Evolutionary conservation across 2,797 vertebrate genomes (phyloP), one percentile per base, ranked within the genome.

Genomic region (Ibycter americanus): DNA sequence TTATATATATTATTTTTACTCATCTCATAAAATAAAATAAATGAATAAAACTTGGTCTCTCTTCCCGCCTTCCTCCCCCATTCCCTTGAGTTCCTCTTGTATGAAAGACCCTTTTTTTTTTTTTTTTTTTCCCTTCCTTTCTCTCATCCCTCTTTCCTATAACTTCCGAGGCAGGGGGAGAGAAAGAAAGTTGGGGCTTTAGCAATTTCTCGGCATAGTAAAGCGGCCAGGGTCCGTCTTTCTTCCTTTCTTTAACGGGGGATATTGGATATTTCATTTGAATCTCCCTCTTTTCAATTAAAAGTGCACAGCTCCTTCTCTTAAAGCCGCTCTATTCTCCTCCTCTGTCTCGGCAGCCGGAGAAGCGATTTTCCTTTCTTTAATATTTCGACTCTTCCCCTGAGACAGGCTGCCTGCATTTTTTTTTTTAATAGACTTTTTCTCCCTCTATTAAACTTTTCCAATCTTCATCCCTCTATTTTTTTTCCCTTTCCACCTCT

Each of bases 21-120:
- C 95, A 58, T 97, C 97, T 97, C 96, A 40, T 97, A 95, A 97
- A 97, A 97, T 96, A 95, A 97, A 97, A 96, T 94, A 87, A 94
- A 95, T 91, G 82, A 97, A 93, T 97, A 68, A 95, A 97, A 96
- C 95, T 97, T 95, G 71, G 23, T 83, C 72, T 66, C 71, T 81
- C 85, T 89, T 27, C 56, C 74, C 67, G 36, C 80, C 89, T 90
- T 78, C 85, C 89, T 91, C 85, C 94, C 74, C 56, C 83, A 22
- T 92, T 94, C 94, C 89, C 92, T 78, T 9, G 90, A 90, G 93
- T 83, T 96, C 68, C 77, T 79, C 88, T 46, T 9, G 10, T 84
- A 85, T 95, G 62, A 95, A 97, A 97, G 38, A 67, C n/a, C 46
- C 59, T 77, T 95, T 92, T 90, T 55, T 46, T 36, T 4, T 68